A percentile compares a stretch with the other conserved stretches of the same genome.
Conservation (phyloP, 1,140 invertebrate species). For the Atta texana region DNA sequence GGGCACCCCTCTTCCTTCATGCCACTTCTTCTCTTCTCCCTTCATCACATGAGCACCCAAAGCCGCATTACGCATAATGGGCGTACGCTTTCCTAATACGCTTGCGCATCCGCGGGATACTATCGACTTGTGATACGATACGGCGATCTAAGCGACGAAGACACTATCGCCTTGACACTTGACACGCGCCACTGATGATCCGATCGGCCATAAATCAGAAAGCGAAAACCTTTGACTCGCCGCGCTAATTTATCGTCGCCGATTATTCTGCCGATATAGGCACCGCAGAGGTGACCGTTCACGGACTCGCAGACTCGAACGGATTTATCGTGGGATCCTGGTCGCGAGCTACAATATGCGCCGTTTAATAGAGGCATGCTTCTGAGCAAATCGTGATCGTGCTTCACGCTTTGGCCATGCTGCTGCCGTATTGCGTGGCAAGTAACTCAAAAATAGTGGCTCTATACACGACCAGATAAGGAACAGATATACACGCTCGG, state of each 20-base stretch:
- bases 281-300: constrained; percentile 22
- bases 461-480: constrained; percentile 24
- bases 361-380: constrained; percentile 47
- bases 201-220: constrained; percentile 53
- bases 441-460: neutral
- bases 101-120: constrained; percentile 53
- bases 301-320: constrained; percentile 11
- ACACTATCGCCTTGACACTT: constrained; percentile 51
- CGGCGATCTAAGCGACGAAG: constrained; percentile 13
- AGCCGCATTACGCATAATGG: constrained; percentile 76
- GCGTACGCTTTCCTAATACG: constrained; percentile 68
- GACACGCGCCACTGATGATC: constrained; percentile 54
- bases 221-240: constrained; percentile 3
- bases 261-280: constrained; percentile 11
- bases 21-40: constrained; percentile 72
- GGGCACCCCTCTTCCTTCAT: constrained; percentile 76
- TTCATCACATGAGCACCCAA: constrained; percentile 65
- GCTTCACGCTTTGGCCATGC: constrained; percentile 7
- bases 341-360: neutral
- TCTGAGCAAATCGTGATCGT: constrained; percentile 46
- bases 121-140: constrained; percentile 10
- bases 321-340: constrained; percentile 57
- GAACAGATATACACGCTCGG: neutral
- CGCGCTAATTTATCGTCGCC: constrained; percentile 51
- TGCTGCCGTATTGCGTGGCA: constrained; percentile 29